Evolutionary conservation across 2,113 vertebrate genomes (phyloP).

Genomic region (Tretioscincus oriximinensis): DNA sequence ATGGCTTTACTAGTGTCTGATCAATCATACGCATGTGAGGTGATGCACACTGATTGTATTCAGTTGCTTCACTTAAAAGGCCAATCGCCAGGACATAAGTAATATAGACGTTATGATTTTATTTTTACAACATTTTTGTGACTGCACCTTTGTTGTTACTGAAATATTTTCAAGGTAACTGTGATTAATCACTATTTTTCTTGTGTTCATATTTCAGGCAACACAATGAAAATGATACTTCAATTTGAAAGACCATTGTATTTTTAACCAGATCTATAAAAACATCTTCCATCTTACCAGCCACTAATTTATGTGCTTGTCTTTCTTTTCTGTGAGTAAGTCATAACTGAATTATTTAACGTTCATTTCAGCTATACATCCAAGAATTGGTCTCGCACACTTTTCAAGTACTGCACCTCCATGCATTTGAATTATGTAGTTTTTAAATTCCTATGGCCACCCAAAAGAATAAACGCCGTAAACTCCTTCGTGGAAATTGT

Average conservation of each 20-base stretch:
- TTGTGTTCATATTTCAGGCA: background rate
- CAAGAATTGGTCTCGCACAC: background rate
- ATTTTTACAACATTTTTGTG: background rate
- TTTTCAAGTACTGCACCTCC: slow-evolving; percentile 1
- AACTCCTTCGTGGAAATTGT: too few relatives aligned
- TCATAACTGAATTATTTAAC: background rate
- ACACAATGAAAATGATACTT: background rate
- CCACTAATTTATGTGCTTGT: background rate
- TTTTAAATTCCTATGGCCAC: background rate
- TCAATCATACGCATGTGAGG: too few relatives aligned
- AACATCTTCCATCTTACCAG: background rate
- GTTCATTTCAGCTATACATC: background rate
- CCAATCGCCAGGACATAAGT: too few relatives aligned
- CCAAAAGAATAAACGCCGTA: background rate
- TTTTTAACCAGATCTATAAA: background rate
- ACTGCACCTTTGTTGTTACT: background rate
- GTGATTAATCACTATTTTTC: background rate
- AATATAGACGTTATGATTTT: too few relatives aligned
- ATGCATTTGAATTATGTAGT: background rate
- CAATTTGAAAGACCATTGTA: background rate
- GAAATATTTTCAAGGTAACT: background rate
- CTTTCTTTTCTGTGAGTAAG: background rate
- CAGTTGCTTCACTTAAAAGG: too few relatives aligned
- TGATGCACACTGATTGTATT: too few relatives aligned
- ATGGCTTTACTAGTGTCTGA: too few relatives aligned